phyloP scores from a whole-genome alignment of 2,113 vertebrate genomes.

The Nansenia antarctica region DNA sequence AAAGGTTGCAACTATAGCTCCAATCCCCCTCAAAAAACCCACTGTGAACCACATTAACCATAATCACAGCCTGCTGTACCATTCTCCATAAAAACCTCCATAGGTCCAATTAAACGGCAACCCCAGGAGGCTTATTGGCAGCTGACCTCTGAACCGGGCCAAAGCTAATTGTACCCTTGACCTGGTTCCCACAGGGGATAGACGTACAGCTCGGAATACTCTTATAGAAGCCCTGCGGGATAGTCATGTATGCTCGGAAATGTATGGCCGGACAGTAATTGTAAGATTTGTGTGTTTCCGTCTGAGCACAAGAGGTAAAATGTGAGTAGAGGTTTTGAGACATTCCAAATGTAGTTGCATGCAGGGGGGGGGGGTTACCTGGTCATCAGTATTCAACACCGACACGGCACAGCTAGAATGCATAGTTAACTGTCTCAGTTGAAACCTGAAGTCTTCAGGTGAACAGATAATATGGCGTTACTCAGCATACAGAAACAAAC shows the following conservation, averaged over 20 bases:
- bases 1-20: constrained; percentile 14
- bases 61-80: constrained; percentile 35
- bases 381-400: neutral
- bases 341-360: neutral
- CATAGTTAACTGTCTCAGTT: neutral
- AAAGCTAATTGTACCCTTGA: constrained; percentile 53
- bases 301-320: constrained; percentile 2
- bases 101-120: constrained; percentile 50
- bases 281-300: constrained; percentile 15
- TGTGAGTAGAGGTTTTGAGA: neutral
- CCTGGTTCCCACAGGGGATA: constrained; percentile 44
- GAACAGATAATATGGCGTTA: neutral
- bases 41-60: constrained; percentile 31
- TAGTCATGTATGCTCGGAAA: constrained; percentile 25
- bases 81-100: constrained; percentile 27
- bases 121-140: constrained; percentile 46
- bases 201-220: constrained; percentile 32
- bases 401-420: neutral
- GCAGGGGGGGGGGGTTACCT: neutral
- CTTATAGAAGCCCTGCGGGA: constrained; percentile 33
- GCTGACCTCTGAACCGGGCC: constrained; percentile 57
- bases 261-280: constrained; percentile 5
- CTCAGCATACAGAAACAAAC: neutral
- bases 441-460: too few species aligned
- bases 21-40: constrained; percentile 11